A percentile compares a stretch with the other conserved stretches of the same genome.
These are phyloP conservation scores for Cirrhinus molitorella DNA, from an alignment of 2,797 vertebrate genomes.

Conservation along the genomic window DNA sequence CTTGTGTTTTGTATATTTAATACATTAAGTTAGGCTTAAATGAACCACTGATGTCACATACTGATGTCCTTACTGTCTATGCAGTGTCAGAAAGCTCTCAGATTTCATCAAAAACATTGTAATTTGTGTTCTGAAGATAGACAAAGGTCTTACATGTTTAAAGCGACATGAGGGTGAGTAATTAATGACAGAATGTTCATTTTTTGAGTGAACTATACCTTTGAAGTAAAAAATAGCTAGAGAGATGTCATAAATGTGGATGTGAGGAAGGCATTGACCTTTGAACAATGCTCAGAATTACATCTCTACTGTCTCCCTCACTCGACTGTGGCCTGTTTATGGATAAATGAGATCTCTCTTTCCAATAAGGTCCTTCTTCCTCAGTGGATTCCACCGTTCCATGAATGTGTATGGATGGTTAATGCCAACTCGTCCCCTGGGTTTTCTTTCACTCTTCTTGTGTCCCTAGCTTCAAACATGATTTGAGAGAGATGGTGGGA, in stretches of 20 bases:
- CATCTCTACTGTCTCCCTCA: not conserved
- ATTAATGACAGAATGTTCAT: too few relatives aligned
- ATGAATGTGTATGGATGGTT: conserved; percentile 30
- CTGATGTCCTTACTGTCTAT: too few relatives aligned
- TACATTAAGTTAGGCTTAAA: not conserved
- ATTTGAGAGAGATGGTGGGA: conserved; percentile 38
- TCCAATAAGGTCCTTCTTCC: conserved; percentile 4
- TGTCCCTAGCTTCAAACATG: conserved; percentile 48
- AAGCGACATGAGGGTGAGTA: too few relatives aligned
- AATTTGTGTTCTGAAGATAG: too few relatives aligned
- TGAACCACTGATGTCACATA: too few relatives aligned
- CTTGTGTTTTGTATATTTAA: not conserved
- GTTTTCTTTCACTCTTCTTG: conserved; percentile 25
- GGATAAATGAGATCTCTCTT: conserved; percentile 30
- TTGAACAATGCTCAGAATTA: conserved; percentile 41
- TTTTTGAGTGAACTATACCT: too few relatives aligned
- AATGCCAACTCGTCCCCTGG: conserved; percentile 31
- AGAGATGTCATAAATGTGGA: conserved; percentile 68
- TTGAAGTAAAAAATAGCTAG: conserved; percentile 47
- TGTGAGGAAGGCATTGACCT: conserved; percentile 53
- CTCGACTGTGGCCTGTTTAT: not conserved
- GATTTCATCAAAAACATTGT: too few relatives aligned
- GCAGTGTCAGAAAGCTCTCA: too few relatives aligned
- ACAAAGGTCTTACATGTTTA: too few relatives aligned
- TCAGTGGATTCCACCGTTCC: conserved; percentile 24